A percentile compares a stretch with the other conserved stretches of the same genome.
These are phyloP conservation scores for Tyrophagus putrescentiae DNA, from an alignment of 1,140 invertebrate genomes.

Conservation along the genomic window DNA sequence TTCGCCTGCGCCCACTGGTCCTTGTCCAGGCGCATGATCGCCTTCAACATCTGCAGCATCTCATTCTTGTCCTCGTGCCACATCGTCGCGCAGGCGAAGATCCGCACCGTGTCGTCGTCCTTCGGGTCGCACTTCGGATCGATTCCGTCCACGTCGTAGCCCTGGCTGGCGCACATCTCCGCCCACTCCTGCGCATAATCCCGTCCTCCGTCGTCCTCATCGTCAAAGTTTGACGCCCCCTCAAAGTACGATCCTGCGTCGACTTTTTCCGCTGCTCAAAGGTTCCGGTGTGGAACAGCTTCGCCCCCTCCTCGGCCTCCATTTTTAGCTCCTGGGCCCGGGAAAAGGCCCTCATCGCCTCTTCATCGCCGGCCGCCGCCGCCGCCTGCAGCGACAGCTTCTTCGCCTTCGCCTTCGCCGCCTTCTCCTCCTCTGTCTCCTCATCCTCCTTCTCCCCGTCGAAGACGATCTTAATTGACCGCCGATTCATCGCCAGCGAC, in stretches of 20 bases:
- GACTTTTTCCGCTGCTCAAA: no score
- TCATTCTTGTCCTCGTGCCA: slow-evolving; percentile 93
- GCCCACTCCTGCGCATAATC: background rate
- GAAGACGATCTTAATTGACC: slow-evolving; percentile 42
- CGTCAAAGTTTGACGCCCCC: no score
- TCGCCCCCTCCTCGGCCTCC: no score
- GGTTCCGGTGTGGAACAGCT: no score
- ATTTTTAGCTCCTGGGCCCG: no score
- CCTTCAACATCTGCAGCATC: slow-evolving; percentile 56
- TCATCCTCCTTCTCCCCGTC: slow-evolving; percentile 34
- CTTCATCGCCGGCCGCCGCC: no score
- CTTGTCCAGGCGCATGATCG: slow-evolving; percentile 56
- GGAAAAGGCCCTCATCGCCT: no score
- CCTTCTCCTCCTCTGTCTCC: slow-evolving; percentile 24
- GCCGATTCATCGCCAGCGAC: slow-evolving; percentile 80
- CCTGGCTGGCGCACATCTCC: background rate
- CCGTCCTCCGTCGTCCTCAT: background rate
- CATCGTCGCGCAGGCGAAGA: slow-evolving; percentile 83
- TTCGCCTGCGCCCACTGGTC: slow-evolving; percentile 76
- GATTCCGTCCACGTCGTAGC: background rate
- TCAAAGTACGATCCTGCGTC: no score
- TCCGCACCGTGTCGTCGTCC: slow-evolving; percentile 37
- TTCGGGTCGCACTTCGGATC: slow-evolving; percentile 7
- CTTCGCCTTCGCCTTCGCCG: background rate
- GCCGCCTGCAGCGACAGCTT: no score